Evolutionary conservation across 2,888 invertebrate species (phyloP), one percentile per base, ranked within the genome.

Genomic region (Dilophus febrilis): DNA sequence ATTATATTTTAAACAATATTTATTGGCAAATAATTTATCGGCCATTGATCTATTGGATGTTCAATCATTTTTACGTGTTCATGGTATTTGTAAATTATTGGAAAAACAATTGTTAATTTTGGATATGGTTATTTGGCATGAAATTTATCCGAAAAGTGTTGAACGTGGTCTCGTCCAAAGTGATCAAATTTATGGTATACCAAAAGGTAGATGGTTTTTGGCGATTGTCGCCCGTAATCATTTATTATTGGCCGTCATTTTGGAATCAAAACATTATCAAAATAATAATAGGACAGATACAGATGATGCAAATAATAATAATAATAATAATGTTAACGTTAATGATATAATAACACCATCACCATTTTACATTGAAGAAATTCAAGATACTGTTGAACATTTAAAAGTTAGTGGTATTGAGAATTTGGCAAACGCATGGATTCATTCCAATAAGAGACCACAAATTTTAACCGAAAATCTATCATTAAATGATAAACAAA

Each of bases 351-450:
- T 69, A 35, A 69, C 71, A 0, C 85, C 86, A 0, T 80, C 85
- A 43, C 74, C 80, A 2, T 83, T 87, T 59, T 86, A 87, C 51
- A 83, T 91, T 0, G 87, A 90, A 61, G 90, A 91, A 59, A 88
- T 83, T 38, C 83, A 85, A 57, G 84, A 85, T 45, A 88, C 88
- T 2, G 58, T 91, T 3, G 75, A 79, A 37, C 72, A 84, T 47
- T 64, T 86, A 1, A 75, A 77, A 49, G 79, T 80, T 47, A 73
- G 84, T 12, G 84, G 84, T 4, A 67, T 86, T 16, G 71, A 81
- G 44, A 74, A 74, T 47, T 64, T 84, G 38, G 71, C 82, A 10
- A 70, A 72, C 31, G 68, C 74, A 10, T 78, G 79, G 74, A 67
- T 79, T 44, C 56, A 67, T 1, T 70, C 75, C 1, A 80, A 79